Base-by-base conservation (phyloP, 2,113 vertebrate genomes). In the Corvus moneduloides region DNA sequence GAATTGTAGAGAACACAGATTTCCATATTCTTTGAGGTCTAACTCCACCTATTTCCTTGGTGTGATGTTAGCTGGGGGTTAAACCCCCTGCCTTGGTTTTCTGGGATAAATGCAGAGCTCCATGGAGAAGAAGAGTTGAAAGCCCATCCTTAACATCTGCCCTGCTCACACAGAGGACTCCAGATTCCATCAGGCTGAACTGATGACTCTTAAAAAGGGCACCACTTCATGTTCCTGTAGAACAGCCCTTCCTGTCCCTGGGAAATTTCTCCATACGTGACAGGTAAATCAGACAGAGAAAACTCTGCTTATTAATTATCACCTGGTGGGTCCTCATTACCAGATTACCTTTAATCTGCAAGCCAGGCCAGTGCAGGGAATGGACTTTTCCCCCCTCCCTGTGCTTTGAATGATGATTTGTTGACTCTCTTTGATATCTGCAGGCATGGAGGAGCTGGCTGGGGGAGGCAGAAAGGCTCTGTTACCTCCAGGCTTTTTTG, bases 361-460 rank as follows among this genome's bases (percentile, higher is more conserved):
- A 84, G 27, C 51, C 78, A 93, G 46, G 22, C 46, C 41, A 74
- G 69, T 2, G 0, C 12, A 18, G 41, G 24, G 58, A 76, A 64
- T 0, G 1, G 4, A n/a, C 10, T 18, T 75, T 37, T 2, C 9
- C 3, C 20, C n/a, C 32, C 4, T 19, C 27, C 27, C n/a, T 43
- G 19, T 66, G 62, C 28, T 79, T 41, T 54, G 54, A 64, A 46
- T 66, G 67, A 37, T 52, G 77, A 87, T 89, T 91, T 89, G 19
- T 66, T 93, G 78, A 19, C 46, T 91, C 54, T 52, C 61, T 85
- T n/a, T 87, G 62, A 27, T 87, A 87, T 7, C 64, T 61, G 27
- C 35, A 64, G 59, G 35, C 5, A 0, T 32, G n/a, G 17, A 87
- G 76, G 56, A 81, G 76, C 44, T 43, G 44, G 11, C 26, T 73